Evolutionary conservation across 2,888 invertebrate species (phyloP).

Genomic region (Cephonodes hylas): DNA sequence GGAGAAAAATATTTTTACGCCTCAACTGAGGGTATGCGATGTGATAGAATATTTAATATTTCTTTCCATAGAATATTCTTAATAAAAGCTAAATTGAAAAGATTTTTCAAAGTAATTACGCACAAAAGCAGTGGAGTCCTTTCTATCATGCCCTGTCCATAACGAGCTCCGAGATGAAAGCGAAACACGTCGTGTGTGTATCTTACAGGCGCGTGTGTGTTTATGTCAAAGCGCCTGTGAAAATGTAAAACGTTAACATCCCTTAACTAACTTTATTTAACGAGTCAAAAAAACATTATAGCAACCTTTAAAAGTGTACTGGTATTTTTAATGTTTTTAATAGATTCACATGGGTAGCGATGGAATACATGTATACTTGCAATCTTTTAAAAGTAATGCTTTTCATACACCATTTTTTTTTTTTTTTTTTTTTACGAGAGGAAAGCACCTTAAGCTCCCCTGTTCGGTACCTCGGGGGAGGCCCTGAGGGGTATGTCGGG

Average conservation of each 20-base stretch:
- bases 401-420: too few species aligned
- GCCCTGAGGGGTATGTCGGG: too few species aligned
- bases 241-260: background rate
- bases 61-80: background rate
- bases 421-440: too few species aligned
- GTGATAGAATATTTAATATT: background rate
- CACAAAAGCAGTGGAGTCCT: background rate
- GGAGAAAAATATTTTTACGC: background rate
- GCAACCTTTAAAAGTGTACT: background rate
- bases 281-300: background rate
- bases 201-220: background rate
- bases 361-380: too few species aligned
- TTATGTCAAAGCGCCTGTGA: background rate
- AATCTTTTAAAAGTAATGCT: too few species aligned
- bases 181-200: background rate
- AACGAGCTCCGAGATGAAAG: constrained; percentile 4
- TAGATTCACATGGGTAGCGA: too few species aligned
- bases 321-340: background rate
- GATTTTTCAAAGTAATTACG: background rate
- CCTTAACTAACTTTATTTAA: background rate
- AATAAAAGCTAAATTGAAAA: background rate
- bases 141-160: background rate
- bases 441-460: too few species aligned
- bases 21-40: background rate
- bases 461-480: too few species aligned